Base-by-base conservation (phyloP, 2,113 vertebrate species). In the Psettodes erumei region DNA sequence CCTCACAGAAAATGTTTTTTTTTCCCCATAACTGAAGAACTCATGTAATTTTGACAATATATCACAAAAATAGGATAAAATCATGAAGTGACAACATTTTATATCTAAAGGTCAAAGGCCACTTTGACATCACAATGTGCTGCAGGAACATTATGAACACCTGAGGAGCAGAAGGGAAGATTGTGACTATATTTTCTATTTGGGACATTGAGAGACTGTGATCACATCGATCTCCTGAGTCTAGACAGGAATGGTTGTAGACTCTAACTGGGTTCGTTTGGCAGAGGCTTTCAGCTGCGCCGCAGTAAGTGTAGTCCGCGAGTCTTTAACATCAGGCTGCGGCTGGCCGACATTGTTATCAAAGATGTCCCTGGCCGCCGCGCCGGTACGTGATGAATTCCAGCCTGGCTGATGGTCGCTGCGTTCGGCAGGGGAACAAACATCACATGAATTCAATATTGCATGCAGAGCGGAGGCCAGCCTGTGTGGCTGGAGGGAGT, bases 341-440 rank as follows among this genome's bases (percentile, higher is more conserved):
- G 68, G 81, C 63, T 37, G 11, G 63, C 78, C 82, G 79, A 56
- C 56, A 70, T 68, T 65, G 87, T 82, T 25, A 54, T 33, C 65
- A 65, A 82, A 82, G 77, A 85, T 63, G 76, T 81, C 77, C 77
- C 85, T 82, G 71, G 79, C 74, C 18, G 5, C 55, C 61, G 32
- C 82, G 77, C 72, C 67, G 78, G 59, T 40, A 25, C 19, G 30
- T 53, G 63, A 74, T 70, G 58, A 59, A 74, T 70, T 76, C 53
- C 69, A 65, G 19, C 53, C 69, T 71, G 76, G 79, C 63, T 0
- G 58, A 6, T 13, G 59, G 59, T 27, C 1, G 0, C 1, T 19
- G 48, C 33, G 42, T 42, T 56, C 42, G 23, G 32, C 11, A 12
- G 67, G 35, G 63, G 50, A 56, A 71, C 48, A 60, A 76, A 68